A percentile compares a stretch with the other conserved stretches of the same genome.
Conservation (phyloP, 2,888 invertebrate species). For the Hirtodrosophila duncani region DNA sequence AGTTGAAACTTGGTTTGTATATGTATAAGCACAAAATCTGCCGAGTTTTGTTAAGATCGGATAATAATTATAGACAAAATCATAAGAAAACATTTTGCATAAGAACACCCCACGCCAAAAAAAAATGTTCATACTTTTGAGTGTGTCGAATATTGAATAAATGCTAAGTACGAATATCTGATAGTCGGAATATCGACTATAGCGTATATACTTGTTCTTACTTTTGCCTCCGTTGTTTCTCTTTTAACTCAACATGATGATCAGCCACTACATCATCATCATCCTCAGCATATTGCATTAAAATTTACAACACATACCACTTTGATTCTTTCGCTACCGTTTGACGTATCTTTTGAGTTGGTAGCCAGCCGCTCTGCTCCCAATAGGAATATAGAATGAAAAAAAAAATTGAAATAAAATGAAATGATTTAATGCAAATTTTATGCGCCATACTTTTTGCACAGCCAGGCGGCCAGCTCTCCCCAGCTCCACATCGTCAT, state of each 20-base stretch:
- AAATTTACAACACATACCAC: conserved; percentile 69
- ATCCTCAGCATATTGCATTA: conserved; percentile 64
- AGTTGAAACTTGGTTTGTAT: too few relatives aligned
- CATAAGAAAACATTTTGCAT: too few relatives aligned
- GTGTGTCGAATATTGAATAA: too few relatives aligned
- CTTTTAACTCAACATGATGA: conserved; percentile 23
- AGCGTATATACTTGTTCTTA: too few relatives aligned
- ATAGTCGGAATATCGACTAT: too few relatives aligned
- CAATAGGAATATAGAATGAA: conserved; percentile 16
- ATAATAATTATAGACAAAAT: too few relatives aligned
- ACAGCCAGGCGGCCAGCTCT: conserved; percentile 11
- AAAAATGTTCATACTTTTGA: too few relatives aligned
- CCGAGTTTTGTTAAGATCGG: too few relatives aligned
- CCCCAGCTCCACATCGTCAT: conserved; percentile 22
- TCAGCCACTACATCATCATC: conserved; percentile 13
- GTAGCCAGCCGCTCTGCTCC: background rate
- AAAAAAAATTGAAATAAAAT: conserved; percentile 5
- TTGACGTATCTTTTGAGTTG: conserved; percentile 56
- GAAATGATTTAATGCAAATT: conserved; percentile 68
- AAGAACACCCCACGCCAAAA: too few relatives aligned
- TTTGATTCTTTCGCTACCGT: conserved; percentile 64
- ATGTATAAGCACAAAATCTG: too few relatives aligned
- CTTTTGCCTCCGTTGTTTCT: conserved; percentile 14
- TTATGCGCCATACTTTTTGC: conserved; percentile 60
- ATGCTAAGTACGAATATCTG: too few relatives aligned